Percentiles rank a stretch among this genome's conserved stretches.
phyloP scores from a whole-genome alignment of 2,797 vertebrate species.

The Melanotaenia nigrans region DNA sequence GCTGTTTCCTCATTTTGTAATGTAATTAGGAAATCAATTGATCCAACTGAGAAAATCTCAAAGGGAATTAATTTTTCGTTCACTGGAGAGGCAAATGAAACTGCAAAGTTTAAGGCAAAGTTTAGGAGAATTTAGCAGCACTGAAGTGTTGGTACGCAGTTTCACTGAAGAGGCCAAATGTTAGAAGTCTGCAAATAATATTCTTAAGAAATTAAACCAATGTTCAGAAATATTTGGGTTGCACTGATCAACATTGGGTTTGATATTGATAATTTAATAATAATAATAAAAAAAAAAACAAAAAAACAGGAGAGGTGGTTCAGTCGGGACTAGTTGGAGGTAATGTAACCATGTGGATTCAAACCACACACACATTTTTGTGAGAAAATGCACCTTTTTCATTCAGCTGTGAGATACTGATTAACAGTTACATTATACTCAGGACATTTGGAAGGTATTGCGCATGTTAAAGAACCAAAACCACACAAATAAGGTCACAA shows the following conservation, averaged over 20 bases:
- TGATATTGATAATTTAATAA: no score
- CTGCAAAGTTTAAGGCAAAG: neutral
- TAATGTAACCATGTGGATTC: no score
- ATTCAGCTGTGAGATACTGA: no score
- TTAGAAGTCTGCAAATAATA: neutral
- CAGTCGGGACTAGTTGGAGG: no score
- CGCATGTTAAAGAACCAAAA: no score
- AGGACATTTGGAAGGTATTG: no score
- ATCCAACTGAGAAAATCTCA: neutral
- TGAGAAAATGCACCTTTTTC: no score
- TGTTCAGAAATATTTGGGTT: neutral
- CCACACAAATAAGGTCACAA: no score
- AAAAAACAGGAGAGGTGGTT: neutral
- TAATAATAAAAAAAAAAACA: no score
- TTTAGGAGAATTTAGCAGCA: neutral
- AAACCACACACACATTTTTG: no score
- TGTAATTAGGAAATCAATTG: neutral
- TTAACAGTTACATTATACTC: no score
- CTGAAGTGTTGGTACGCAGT: neutral
- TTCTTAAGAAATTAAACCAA: neutral
- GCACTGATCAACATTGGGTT: neutral
- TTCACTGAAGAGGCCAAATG: neutral
- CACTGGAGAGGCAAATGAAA: neutral
- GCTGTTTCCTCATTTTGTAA: no score
- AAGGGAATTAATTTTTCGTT: neutral